phyloP scores from a whole-genome alignment of 2,113 vertebrate species.

The Phycodurus eques region DNA sequence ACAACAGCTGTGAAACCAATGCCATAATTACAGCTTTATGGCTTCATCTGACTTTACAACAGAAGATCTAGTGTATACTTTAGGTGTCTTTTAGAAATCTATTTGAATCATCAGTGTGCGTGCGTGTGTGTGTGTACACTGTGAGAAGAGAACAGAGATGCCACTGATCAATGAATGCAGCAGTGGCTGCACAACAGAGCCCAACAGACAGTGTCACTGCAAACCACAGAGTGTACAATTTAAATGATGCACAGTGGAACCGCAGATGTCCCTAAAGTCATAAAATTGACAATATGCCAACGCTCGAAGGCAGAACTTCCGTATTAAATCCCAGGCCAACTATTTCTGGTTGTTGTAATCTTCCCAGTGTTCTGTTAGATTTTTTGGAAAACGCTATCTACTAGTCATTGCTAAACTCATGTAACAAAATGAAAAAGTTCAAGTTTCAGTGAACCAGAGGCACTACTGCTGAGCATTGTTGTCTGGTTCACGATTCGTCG shows the following conservation, averaged over 20 bases:
- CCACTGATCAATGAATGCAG: constrained; percentile 49
- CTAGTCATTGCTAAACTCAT: no score
- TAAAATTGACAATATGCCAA: background rate
- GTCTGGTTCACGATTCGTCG: background rate
- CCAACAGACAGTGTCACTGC: constrained; percentile 13
- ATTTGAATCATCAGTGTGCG: constrained; percentile 4
- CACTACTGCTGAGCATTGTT: background rate
- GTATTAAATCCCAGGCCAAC: background rate
- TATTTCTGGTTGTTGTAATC: background rate
- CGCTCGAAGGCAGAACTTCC: background rate
- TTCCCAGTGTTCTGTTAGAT: background rate
- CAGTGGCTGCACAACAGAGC: constrained; percentile 22
- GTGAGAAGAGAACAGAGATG: constrained; percentile 10
- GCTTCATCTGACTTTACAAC: constrained; percentile 12
- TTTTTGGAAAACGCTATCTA: background rate
- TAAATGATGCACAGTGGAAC: constrained; percentile 1
- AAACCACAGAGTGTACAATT: background rate
- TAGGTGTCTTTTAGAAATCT: constrained; percentile 29
- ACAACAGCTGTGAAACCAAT: background rate
- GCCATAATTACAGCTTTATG: constrained; percentile 15
- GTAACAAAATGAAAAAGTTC: background rate
- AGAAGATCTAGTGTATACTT: constrained; percentile 12
- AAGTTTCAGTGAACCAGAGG: background rate
- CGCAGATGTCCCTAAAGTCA: background rate
- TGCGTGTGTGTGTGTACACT: background rate